phyloP scores from a whole-genome alignment of 2,113 vertebrate species.

The Chinchilla lanigera region DNA sequence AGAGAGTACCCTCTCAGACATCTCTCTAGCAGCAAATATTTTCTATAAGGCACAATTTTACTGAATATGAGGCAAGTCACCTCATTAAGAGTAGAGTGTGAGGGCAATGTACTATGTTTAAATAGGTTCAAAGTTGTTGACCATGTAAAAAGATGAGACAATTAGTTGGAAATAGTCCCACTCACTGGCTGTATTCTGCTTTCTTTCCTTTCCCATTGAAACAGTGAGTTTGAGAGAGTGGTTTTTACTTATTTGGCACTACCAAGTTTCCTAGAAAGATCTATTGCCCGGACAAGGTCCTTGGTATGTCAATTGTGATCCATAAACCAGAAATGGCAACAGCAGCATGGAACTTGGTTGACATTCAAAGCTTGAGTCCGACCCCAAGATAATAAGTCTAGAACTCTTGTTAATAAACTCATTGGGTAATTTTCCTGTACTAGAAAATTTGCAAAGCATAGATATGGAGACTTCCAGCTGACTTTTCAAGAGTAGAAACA shows the following conservation, averaged over 20 bases:
- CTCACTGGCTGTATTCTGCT: not conserved
- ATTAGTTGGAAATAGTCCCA: constrained; percentile 65
- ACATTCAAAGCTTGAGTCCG: constrained; percentile 42
- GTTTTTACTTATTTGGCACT: constrained; percentile 15
- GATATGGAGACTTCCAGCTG: not conserved
- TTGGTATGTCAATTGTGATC: not conserved
- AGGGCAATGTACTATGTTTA: constrained; percentile 54
- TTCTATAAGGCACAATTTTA: constrained; percentile 61
- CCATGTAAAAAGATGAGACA: constrained; percentile 59
- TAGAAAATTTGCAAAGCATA: not conserved
- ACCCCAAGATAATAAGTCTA: not conserved
- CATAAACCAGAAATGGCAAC: not conserved
- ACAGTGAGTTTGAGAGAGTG: constrained; percentile 36
- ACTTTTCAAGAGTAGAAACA: constrained; percentile 9
- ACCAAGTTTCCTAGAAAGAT: constrained; percentile 38
- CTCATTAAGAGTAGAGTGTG: constrained; percentile 68
- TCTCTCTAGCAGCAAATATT: constrained; percentile 48
- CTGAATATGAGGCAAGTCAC: constrained; percentile 60
- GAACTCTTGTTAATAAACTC: constrained; percentile 41
- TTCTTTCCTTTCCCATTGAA: constrained; percentile 55
- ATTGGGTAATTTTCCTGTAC: not conserved
- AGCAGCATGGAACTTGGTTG: constrained; percentile 19
- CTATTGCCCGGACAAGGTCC: not conserved
- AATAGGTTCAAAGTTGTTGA: constrained; percentile 69
- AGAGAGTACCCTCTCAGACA: constrained; percentile 44